A percentile compares a stretch with the other conserved stretches of the same genome.
phyloP scores from a whole-genome alignment of 2,888 invertebrate species.

The Odontocerum albicorne region DNA sequence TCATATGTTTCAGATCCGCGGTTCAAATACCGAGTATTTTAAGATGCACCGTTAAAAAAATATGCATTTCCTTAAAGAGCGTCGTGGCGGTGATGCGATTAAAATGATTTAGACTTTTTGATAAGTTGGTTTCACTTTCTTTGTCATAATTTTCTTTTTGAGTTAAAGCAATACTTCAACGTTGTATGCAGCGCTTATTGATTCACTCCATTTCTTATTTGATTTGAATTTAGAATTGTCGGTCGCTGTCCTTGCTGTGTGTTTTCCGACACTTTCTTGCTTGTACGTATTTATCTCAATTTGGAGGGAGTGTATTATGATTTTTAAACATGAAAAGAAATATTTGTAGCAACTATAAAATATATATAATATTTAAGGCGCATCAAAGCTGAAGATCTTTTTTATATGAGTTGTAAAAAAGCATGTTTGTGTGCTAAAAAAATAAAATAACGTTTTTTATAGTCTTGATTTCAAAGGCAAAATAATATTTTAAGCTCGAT shows the following conservation, averaged over 20 bases:
- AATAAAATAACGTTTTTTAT: too few species aligned
- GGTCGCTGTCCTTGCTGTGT: conserved; percentile 3
- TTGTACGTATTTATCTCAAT: too few species aligned
- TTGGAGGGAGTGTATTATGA: too few species aligned
- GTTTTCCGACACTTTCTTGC: too few species aligned
- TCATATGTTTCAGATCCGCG: conserved; percentile 9
- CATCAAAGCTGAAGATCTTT: too few species aligned
- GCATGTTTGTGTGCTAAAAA: too few species aligned
- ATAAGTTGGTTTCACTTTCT: not conserved
- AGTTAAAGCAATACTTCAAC: conserved; percentile 12
- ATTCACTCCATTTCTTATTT: conserved; percentile 29
- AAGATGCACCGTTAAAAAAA: not conserved
- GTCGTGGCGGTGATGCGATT: not conserved
- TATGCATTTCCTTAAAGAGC: not conserved
- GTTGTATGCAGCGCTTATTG: conserved; percentile 31
- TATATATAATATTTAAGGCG: too few species aligned
- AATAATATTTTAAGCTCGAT: too few species aligned
- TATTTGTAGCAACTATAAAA: too few species aligned
- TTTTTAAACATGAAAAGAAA: too few species aligned
- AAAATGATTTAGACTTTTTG: not conserved
- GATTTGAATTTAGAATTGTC: conserved; percentile 15
- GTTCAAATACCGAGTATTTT: not conserved
- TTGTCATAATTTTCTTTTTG: not conserved
- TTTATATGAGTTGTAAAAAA: too few species aligned
- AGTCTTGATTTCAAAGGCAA: too few species aligned